A percentile compares a stretch with the other conserved stretches of the same genome.
phyloP scores from a whole-genome alignment of 2,888 invertebrate species.

The Caenorhabditis afra region DNA sequence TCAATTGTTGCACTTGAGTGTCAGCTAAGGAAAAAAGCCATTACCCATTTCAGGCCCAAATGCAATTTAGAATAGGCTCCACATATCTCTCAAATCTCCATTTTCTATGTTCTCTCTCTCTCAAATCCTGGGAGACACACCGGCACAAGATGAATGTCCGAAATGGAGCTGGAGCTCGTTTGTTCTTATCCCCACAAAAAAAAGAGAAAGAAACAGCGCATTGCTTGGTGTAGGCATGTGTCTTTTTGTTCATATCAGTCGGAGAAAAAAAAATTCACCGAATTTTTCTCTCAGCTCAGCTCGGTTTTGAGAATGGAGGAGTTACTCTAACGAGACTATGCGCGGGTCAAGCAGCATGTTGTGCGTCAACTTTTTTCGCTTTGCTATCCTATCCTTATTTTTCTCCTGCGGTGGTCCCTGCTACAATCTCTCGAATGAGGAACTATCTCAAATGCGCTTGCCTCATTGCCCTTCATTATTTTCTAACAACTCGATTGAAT shows the following conservation, averaged over 20 bases:
- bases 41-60: no score
- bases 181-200: conserved; percentile 22
- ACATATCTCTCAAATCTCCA: conserved; percentile 24
- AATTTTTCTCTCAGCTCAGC: not conserved
- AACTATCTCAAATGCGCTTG: conserved; percentile 29
- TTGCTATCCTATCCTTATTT: conserved; percentile 39
- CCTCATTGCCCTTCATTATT: conserved; percentile 19
- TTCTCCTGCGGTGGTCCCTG: conserved; percentile 15
- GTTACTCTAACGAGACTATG: conserved; percentile 47
- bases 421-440: conserved; percentile 35
- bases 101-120: not conserved
- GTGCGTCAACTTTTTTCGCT: conserved; percentile 34
- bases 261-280: conserved; percentile 47
- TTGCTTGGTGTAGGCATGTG: conserved; percentile 33
- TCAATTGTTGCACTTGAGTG: no score
- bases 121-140: conserved; percentile 46
- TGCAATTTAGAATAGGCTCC: conserved; percentile 6
- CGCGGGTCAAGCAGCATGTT: conserved; percentile 44
- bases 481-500: conserved; percentile 15
- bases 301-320: conserved; percentile 6
- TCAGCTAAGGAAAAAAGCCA: no score
- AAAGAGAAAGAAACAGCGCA: conserved; percentile 7
- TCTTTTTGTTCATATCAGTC: conserved; percentile 42
- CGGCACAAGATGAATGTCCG: conserved; percentile 40
- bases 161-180: not conserved